Conservation (phyloP, 1,140 invertebrate genomes). For the Lamellibrachia luymesi region DNA sequence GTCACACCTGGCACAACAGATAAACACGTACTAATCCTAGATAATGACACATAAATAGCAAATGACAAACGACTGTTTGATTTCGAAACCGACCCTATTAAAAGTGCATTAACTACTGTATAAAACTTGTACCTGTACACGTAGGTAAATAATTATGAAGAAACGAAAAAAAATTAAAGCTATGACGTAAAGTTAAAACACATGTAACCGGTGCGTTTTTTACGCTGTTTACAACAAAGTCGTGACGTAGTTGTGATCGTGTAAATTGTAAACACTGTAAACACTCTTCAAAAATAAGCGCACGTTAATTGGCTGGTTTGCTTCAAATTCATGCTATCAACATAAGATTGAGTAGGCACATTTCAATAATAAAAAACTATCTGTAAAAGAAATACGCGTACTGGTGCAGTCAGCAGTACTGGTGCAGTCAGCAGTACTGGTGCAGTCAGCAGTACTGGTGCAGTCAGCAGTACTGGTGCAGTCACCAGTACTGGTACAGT, state of each 20-base stretch:
- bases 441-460: neutral
- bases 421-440: neutral
- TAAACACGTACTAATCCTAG: neutral
- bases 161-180: too few relatives aligned
- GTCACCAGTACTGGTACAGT: neutral
- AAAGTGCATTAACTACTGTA: neutral
- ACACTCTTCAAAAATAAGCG: constrained; percentile 36
- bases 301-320: constrained; percentile 21
- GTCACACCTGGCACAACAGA: constrained; percentile 67
- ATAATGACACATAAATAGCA: constrained; percentile 5
- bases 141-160: too few relatives aligned
- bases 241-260: neutral
- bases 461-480: neutral
- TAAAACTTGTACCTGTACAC: too few relatives aligned
- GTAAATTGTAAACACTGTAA: constrained; percentile 28
- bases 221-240: too few relatives aligned
- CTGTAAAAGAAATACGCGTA: neutral
- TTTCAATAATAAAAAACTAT: neutral
- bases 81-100: neutral
- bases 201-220: too few relatives aligned
- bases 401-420: neutral
- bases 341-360: neutral
- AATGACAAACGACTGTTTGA: neutral
- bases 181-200: too few relatives aligned
- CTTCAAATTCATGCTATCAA: neutral